Conservation (phyloP, 2,888 invertebrate genomes). For the Napeogenes inachia region DNA sequence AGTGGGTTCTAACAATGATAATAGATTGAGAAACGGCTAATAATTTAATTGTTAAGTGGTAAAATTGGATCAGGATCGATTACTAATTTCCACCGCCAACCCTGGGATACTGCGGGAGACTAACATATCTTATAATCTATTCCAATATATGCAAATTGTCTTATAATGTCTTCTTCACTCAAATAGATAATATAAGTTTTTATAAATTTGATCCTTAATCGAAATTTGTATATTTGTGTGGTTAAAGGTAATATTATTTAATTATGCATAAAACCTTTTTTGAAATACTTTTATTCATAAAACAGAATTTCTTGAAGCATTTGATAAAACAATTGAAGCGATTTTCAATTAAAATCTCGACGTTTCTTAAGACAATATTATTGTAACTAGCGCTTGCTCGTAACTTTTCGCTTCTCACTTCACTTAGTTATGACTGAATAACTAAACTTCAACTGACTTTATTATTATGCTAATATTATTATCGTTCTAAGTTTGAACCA, state of each 20-base stretch:
- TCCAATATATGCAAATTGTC: no score
- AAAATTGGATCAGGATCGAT: no score
- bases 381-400: slow-evolving; percentile 6
- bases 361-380: slow-evolving; percentile 5
- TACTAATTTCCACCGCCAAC: no score
- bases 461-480: slow-evolving; percentile 1
- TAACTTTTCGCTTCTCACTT: slow-evolving; percentile 4
- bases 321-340: slow-evolving; percentile 2
- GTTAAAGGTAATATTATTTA: not conserved
- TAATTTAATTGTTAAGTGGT: no score
- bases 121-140: no score
- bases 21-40: no score
- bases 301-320: not conserved
- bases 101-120: no score
- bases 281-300: not conserved
- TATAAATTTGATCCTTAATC: no score
- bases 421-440: slow-evolving; percentile 1
- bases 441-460: slow-evolving; percentile 6
- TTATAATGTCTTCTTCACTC: no score
- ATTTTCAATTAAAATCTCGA: slow-evolving; percentile 7
- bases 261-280: not conserved
- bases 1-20: no score
- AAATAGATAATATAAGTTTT: no score
- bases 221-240: no score
- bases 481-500: not conserved